Evolutionary conservation across 2,888 invertebrate genomes (phyloP).

Genomic region (Drosophila leonis): DNA sequence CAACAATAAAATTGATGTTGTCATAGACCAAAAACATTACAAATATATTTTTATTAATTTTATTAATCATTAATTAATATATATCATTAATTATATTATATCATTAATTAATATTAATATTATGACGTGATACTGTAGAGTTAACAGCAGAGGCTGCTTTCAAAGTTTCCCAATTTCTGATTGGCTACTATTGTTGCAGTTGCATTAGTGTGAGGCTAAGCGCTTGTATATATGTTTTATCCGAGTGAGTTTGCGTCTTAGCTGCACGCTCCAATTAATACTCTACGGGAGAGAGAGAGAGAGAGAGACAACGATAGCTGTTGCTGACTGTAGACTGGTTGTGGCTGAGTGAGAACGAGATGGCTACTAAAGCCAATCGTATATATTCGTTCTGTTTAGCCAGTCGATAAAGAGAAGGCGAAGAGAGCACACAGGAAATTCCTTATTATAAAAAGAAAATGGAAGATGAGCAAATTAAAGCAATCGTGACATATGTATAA

Average conservation of each 20-base stretch:
- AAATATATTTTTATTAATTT: too few relatives aligned
- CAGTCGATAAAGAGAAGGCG: neutral
- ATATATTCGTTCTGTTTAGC: too few relatives aligned
- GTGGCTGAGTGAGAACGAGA: neutral
- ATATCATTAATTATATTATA: too few relatives aligned
- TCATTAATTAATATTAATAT: too few relatives aligned
- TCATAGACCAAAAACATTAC: too few relatives aligned
- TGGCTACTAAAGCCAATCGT: neutral
- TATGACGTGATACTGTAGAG: neutral
- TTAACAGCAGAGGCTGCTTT: neutral
- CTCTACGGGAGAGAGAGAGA: neutral
- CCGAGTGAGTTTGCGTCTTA: neutral
- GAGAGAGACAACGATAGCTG: neutral
- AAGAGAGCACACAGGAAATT: neutral
- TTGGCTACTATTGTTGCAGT: neutral
- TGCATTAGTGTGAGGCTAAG: neutral
- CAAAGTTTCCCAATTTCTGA: neutral
- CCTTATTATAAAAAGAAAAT: too few relatives aligned
- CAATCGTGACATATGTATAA: too few relatives aligned
- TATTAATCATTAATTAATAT: too few relatives aligned
- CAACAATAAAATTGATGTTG: too few relatives aligned
- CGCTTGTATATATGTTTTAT: neutral
- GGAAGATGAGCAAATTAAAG: too few relatives aligned
- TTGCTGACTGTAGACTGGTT: neutral
- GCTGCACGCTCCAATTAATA: neutral